Evolutionary conservation across 2,797 vertebrate species (phyloP), one percentile per base, ranked within the genome.

Genomic region (Rhinogobio ventralis): DNA sequence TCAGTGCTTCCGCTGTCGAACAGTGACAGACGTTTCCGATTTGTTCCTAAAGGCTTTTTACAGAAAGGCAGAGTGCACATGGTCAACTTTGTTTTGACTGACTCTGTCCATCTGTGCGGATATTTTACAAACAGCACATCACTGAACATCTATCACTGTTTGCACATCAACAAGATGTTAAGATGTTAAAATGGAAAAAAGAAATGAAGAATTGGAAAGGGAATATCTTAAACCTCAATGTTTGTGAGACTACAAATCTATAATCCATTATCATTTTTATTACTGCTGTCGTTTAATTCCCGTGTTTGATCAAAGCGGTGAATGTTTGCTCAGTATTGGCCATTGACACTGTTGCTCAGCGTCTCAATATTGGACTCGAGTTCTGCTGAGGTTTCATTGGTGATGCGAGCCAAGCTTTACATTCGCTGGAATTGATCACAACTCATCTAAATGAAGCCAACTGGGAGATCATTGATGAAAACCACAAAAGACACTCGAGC

Each of bases 361-460:
- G 11, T 33, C 49, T 36, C 72, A 8, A 14, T 53, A 53, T 53
- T 30, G 2, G 28, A 36, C 72, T 53, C 13, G 72, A 74, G 72
- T 33, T 74, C 46, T 74, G 72, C 72, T 74, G 49, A 74, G 72
- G 19, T 53, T 53, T 33, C 46, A 73, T 3, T 51, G 19, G 46
- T 19, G 46, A 33, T 13, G 46, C 5, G 28, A 51, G 46, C 71
- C 71, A 53, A 53, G 71, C 46, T 23, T 53, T 74, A 53, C 28
- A 14, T 53, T 74, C 49, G 3, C 28, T 36, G 23, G 20, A 74
- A 74, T 23, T 53, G 49, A 74, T 55, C 5, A 6, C 72, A 53
- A 13, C 71, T 74, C 71, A 51, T 51, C 46, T 20, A 53, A 49
- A 53, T 53, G 49, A 53, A 33, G 19, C 28, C 33, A 42, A 77